Conservation (phyloP, 2,113 vertebrate genomes). For the Epinephelus cyanopodus region DNA sequence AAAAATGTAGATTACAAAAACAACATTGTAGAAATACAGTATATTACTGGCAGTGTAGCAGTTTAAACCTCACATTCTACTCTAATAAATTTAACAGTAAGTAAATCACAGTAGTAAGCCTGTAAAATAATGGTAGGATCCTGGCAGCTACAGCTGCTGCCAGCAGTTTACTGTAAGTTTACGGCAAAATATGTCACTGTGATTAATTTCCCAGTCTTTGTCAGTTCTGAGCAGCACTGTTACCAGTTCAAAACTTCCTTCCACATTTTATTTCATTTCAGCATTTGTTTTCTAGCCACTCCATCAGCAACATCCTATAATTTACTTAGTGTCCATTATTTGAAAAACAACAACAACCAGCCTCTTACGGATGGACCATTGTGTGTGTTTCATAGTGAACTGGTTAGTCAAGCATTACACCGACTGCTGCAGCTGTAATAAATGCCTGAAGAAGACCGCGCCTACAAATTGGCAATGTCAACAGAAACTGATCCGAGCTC, state of each 20-base stretch:
- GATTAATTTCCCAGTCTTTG: background rate
- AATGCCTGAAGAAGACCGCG: constrained; percentile 31
- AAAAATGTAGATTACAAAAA: no score
- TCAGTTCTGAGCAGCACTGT: background rate
- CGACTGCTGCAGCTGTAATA: background rate
- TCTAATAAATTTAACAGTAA: no score
- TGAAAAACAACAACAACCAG: constrained; percentile 15
- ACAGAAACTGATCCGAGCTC: constrained; percentile 45
- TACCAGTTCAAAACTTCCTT: background rate
- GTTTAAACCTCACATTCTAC: no score
- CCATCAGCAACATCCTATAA: background rate
- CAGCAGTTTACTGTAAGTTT: no score
- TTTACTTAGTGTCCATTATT: background rate
- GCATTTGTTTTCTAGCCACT: background rate
- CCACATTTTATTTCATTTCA: background rate
- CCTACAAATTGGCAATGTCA: constrained; percentile 41
- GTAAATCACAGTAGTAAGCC: no score
- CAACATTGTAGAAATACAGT: no score
- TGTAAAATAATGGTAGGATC: no score
- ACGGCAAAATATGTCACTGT: no score
- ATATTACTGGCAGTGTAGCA: no score
- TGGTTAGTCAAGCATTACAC: constrained; percentile 2
- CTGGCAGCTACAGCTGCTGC: no score
- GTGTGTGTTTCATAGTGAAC: constrained; percentile 15
- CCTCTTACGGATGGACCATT: constrained; percentile 1